These are phyloP conservation scores for Trachelus troglodyta DNA, from an alignment of 2,888 invertebrate genomes.

Conservation along the genomic window DNA sequence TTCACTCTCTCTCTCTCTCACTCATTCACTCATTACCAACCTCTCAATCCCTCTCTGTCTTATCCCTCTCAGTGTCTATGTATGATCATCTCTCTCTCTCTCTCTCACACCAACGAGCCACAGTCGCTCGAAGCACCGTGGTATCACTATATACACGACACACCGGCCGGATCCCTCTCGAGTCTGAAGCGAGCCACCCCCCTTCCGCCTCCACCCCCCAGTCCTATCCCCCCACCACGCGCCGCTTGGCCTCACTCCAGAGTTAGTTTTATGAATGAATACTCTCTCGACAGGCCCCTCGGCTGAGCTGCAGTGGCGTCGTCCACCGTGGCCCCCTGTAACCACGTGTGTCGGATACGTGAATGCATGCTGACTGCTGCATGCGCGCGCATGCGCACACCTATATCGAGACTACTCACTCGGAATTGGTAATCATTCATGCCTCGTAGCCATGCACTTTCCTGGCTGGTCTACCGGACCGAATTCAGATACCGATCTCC, in stretches of 20 bases:
- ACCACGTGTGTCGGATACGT: background rate
- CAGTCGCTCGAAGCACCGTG: background rate
- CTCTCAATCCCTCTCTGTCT: background rate
- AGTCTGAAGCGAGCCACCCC: constrained; percentile 29
- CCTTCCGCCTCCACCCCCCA: background rate
- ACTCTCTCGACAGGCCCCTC: constrained; percentile 61
- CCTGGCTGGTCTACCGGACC: background rate
- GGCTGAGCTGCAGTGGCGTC: constrained; percentile 26
- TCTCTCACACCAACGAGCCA: background rate
- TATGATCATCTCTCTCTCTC: too few relatives aligned
- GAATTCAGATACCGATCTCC: background rate
- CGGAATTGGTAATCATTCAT: background rate
- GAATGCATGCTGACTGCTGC: constrained; percentile 14
- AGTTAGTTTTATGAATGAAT: constrained; percentile 69
- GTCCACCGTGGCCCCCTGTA: background rate
- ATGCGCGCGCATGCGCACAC: constrained; percentile 15
- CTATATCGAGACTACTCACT: background rate
- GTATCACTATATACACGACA: background rate
- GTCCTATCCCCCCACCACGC: background rate
- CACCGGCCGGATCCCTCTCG: constrained; percentile 15
- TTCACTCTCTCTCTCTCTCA: background rate
- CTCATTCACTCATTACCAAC: constrained; percentile 14
- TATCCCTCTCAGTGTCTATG: background rate
- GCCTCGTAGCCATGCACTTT: background rate
- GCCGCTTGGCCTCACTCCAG: constrained; percentile 42